These are phyloP conservation scores for Petrocephalus schoutedeni DNA, from an alignment of 2,797 vertebrate genomes.

Conservation along the genomic window DNA sequence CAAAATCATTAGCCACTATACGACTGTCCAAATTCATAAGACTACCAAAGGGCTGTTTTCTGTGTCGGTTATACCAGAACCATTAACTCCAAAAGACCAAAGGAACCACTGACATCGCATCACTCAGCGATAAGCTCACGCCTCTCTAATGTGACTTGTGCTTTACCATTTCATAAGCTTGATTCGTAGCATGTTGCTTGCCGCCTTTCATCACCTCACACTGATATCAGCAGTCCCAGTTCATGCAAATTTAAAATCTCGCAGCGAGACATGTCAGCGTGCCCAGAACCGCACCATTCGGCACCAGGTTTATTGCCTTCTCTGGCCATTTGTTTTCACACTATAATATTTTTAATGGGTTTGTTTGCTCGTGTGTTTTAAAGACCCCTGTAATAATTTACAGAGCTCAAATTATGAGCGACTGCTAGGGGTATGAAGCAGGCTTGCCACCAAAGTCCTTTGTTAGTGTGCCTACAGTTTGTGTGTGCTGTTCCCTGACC, in stretches of 20 bases:
- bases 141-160: not conserved
- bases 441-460: not conserved
- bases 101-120: too few species aligned
- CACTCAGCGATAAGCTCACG: not conserved
- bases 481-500: not conserved
- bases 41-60: too few species aligned
- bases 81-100: too few species aligned
- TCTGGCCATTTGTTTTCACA: not conserved
- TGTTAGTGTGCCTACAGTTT: constrained; percentile 3
- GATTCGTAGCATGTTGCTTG: not conserved
- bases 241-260: not conserved
- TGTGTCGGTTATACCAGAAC: too few species aligned
- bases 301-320: not conserved
- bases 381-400: not conserved
- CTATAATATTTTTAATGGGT: not conserved
- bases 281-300: not conserved
- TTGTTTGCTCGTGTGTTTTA: not conserved
- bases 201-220: not conserved
- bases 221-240: constrained; percentile 12
- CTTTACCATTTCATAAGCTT: not conserved
- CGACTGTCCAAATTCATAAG: too few species aligned
- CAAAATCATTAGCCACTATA: too few species aligned
- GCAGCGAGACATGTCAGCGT: not conserved
- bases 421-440: not conserved
- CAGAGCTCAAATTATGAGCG: not conserved